Base-by-base conservation (phyloP, 2,888 invertebrate species). In the Sesamia inferens region DNA sequence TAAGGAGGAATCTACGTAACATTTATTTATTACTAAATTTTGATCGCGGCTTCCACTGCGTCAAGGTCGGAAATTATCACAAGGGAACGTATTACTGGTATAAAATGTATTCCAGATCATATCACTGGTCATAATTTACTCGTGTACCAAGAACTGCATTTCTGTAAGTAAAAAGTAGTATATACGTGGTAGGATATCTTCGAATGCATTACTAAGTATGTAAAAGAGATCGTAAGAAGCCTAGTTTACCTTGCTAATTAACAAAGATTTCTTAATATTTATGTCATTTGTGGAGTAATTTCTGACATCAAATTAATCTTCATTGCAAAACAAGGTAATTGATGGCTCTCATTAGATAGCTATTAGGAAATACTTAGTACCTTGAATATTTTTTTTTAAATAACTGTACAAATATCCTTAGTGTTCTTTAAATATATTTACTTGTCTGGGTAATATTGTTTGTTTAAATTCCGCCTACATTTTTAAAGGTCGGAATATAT, bases 221-320 rank as follows among this genome's bases (percentile, higher is more conserved):
- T 48, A 24, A 59, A 71, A 77, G 78, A 58, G 65, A 82, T 65
- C 58, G 62, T 72, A 31, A 31, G 22, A 58, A 61, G 22, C 47
- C 24, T 42, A 31, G 7, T 16, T 59, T 69, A 59, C 68, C 69
- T 83, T 82, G 80, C 39, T 13, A 48, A 55, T 58, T 31, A 70
- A 31, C 57, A 31, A 57, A 58, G 24, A 73, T 58, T 68, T 63
- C 54, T 51, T 65, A 66, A 78, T 42, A 16, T 44, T 11, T 48
- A n/a, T 62, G 39, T 68, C 51, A 54, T 59, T 51, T 47, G 42
- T n/a, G 8, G 19, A 64, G 42, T 42, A 42, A 68, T 54, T 68
- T 6, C 48, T 63, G 19, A 19, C 19, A 68, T 65, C 13, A 19
- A 68, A 72, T 78, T 72, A 69, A 66, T 68, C 58, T 48, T 31